These are phyloP conservation scores for Temnothorax unifasciatus DNA, from an alignment of 2,888 invertebrate species.

Conservation along the genomic window DNA sequence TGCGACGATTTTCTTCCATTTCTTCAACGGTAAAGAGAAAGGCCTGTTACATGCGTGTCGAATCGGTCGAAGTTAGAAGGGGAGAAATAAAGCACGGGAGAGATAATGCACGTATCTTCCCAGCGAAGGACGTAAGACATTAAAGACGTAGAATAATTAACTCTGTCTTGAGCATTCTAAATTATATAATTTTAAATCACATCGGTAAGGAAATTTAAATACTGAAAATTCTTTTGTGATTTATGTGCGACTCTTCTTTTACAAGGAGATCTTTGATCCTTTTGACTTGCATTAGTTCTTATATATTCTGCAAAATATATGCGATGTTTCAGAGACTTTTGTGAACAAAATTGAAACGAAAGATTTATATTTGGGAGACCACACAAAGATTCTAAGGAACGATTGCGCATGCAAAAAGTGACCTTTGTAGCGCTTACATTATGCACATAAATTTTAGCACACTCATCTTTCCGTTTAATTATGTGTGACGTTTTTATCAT, in stretches of 20 bases:
- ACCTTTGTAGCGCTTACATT: neutral
- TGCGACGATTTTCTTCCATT: neutral
- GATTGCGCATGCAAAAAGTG: neutral
- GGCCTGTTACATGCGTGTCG: neutral
- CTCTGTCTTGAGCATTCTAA: neutral
- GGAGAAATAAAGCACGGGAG: neutral
- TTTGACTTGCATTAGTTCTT: neutral
- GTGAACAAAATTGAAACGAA: neutral
- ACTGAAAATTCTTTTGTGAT: neutral
- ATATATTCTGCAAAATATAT: neutral
- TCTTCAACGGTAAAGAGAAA: conserved; percentile 20
- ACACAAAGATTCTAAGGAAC: neutral
- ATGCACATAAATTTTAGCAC: neutral
- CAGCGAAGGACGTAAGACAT: neutral
- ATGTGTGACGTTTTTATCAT: neutral
- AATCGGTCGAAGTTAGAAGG: neutral
- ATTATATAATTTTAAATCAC: neutral
- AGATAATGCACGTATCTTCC: neutral
- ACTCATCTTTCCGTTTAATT: neutral
- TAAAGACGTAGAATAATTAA: neutral
- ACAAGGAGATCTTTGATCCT: neutral
- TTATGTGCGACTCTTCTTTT: neutral
- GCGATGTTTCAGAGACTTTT: neutral
- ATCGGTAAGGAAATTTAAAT: neutral
- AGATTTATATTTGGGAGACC: neutral